Evolutionary conservation across 2,888 invertebrate genomes (phyloP), one percentile per base, ranked within the genome.

Genomic region (Prenolepis imparis): DNA sequence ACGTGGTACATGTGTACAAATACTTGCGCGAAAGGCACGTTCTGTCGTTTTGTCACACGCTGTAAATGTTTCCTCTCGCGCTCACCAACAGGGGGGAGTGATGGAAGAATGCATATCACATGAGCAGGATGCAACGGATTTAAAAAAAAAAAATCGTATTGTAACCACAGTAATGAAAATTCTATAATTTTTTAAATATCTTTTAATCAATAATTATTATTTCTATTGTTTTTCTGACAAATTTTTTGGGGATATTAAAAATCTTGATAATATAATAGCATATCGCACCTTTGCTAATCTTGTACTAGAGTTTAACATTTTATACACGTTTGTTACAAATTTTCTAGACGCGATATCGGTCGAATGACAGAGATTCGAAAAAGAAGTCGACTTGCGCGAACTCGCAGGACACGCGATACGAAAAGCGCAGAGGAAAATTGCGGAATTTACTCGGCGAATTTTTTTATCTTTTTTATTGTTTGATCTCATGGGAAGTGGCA

Each of bases 1-100:
- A 52, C 81, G 59, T 66, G 82, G 80, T 90, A 84, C 89, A 88
- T 73, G 84, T 88, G 88, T 89, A 89, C 87, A 88, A 89, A 89
- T 87, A 89, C 64, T 64, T 41, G 52, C n/a, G 66, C 64, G 61
- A 74, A 74, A 84, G 64, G 59, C 84, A 74, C 84, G 59, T 78
- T 48, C 63, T 36, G 41, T 64, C 80, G 81, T 63, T 63, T n/a
- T 59, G 21, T 81, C 41, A 48, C 61, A 81, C 64, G 81, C 55
- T 32, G 64, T 83, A 83, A 83, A 83, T 80, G 81, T 83, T 72
- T 81, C 81, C 83, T 63, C 70, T 61, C 57, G 83, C 80, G 75
- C 36, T 77, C 24, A 63, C 64, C 44, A 66, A 55, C 77, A 36
- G 44, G 41, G 24, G 73, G 24, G 52, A 52, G 44, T n/a, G 66